Base-by-base conservation (phyloP, 1,140 invertebrate species). In the Ceratina australensis region DNA sequence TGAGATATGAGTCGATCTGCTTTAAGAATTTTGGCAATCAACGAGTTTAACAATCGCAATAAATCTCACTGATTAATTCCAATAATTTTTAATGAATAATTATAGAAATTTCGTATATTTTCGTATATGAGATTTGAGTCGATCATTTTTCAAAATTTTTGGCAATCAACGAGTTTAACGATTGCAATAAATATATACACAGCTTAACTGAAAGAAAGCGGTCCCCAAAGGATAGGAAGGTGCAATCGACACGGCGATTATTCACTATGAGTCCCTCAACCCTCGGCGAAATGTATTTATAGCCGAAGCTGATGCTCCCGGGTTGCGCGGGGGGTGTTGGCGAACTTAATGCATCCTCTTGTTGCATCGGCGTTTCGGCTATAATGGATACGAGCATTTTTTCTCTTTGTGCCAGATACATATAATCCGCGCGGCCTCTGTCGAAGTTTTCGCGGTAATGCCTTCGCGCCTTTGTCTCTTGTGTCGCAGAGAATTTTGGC, bases 401-500 rank as follows among this genome's bases (percentile, higher is more conserved):
- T 72, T 78, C 69, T 67, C 75, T 81, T 78, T 78, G 67, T 72
- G 64, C 63, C 49, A 67, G 69, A 71, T 77, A 77, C 74, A 42
- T 77, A 52, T 72, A 77, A 81, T 72, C 76, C 75, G 61, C 75
- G 61, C 66, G 63, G 56, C 68, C 77, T 67, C 50, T 78, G 79
- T 81, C 79, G 79, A 81, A 81, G 61, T 81, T 81, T 78, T 68
- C n/a, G 61, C 28, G 63, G 69, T 72, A 81, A 81, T 81, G 79
- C 75, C 79, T 72, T 78, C 68, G 61, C 63, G 69, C 79, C 69
- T 81, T 72, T 78, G 59, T 67, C 75, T 72, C 49, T 59, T 68
- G n/a, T 52, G 64, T 72, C 56, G 61, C 28, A 26, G 80, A 72
- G 80, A 80, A 71, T 90, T 89, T 89, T 90, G 88, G 90, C 89